These are phyloP conservation scores for Clytia hemisphaerica DNA, from an alignment of 30 jellyfish, hydroid and myxozoan genomes.

Conservation along the genomic window DNA sequence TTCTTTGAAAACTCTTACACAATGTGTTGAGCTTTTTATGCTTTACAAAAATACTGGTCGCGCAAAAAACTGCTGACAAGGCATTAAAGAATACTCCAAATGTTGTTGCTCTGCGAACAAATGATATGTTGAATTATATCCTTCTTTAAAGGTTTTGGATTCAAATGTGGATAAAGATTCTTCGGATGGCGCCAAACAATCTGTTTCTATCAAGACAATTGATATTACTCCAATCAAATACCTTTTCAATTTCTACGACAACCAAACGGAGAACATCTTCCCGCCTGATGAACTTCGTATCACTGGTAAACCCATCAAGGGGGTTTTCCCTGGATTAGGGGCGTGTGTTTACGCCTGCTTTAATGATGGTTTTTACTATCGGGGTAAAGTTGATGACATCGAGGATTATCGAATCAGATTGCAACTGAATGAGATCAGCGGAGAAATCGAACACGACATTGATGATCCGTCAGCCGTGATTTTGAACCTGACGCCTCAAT, in stretches of 20 bases:
- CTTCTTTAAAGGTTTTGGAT: too few relatives aligned
- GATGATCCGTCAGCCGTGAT: constrained; percentile 93
- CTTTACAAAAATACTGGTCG: too few relatives aligned
- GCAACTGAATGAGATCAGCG: constrained; percentile 47
- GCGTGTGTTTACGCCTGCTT: constrained; percentile 79
- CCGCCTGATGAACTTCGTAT: constrained; percentile 8
- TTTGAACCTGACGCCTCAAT: constrained; percentile 62
- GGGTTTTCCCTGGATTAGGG: constrained; percentile 79
- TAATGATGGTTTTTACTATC: constrained; percentile 70
- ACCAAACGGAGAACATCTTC: background rate
- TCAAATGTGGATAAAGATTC: too few relatives aligned
- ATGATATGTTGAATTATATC: too few relatives aligned
- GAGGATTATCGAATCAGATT: constrained; percentile 57
- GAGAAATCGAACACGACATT: constrained; percentile 55
- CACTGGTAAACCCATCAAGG: background rate
- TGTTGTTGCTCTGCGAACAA: too few relatives aligned
- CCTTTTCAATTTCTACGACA: constrained; percentile 21
- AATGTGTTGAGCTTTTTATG: too few relatives aligned
- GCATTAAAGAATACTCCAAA: too few relatives aligned
- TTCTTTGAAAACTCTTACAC: too few relatives aligned
- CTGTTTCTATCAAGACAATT: too few relatives aligned
- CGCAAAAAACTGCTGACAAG: too few relatives aligned
- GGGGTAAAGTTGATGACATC: constrained; percentile 56
- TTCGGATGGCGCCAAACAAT: too few relatives aligned
- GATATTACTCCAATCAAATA: too few relatives aligned